These are phyloP conservation scores for Stylophora pistillata DNA, from an alignment of 64 coral and sea anemone species.

Conservation along the genomic window DNA sequence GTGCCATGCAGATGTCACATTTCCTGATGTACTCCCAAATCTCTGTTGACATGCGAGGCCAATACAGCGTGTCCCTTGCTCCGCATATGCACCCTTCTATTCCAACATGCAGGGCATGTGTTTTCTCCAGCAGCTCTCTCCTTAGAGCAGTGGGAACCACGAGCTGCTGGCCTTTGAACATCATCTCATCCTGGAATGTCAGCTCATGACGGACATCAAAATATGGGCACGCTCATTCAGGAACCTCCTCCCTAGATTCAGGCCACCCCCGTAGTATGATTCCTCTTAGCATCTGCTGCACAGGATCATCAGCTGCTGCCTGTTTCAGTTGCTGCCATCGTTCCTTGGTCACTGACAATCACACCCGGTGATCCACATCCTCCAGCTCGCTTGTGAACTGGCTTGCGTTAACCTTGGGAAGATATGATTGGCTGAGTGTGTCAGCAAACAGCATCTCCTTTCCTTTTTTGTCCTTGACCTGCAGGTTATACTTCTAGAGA, in stretches of 20 bases:
- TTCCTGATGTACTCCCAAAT: neutral
- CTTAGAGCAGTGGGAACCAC: neutral
- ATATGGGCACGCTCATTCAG: neutral
- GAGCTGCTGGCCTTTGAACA: neutral
- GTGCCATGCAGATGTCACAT: constrained; percentile 27
- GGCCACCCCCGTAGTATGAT: neutral
- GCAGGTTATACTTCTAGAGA: neutral
- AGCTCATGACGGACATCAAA: neutral
- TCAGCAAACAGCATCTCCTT: neutral
- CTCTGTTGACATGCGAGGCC: constrained; percentile 33
- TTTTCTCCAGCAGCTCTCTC: neutral
- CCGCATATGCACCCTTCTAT: neutral
- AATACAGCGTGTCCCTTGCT: constrained; percentile 33
- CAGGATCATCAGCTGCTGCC: neutral
- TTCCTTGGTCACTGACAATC: neutral
- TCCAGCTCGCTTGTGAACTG: neutral
- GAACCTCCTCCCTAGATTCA: neutral
- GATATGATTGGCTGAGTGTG: neutral
- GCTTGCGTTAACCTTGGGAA: neutral
- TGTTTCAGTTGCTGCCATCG: no score
- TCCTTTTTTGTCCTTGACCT: neutral
- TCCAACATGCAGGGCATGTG: neutral
- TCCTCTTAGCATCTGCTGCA: neutral
- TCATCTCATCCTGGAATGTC: neutral
- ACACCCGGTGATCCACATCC: neutral